These are phyloP conservation scores for Otolemur garnettii DNA, from an alignment of 2,113 vertebrate species.

Conservation along the genomic window DNA sequence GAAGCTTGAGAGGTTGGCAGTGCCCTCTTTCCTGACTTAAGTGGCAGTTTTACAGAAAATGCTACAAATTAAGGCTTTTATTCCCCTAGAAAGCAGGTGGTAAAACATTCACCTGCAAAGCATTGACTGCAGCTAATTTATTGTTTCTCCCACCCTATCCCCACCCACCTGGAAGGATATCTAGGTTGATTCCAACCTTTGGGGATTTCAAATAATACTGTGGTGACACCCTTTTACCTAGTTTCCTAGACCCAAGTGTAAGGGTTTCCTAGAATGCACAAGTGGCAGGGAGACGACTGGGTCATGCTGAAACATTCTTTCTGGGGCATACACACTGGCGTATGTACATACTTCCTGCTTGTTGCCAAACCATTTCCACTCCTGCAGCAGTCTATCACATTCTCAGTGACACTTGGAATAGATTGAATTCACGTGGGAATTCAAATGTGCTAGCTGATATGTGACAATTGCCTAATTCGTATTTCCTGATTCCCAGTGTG, in stretches of 20 bases:
- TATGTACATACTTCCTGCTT: too few species aligned
- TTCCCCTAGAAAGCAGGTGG: too few species aligned
- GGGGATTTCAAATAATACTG: not conserved
- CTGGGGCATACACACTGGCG: not conserved
- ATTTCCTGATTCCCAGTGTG: not conserved
- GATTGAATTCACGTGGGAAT: not conserved
- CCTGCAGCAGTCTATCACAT: fast-evolving
- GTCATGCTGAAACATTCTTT: too few species aligned
- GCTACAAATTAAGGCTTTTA: not conserved
- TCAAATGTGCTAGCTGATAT: not conserved
- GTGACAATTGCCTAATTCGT: fast-evolving
- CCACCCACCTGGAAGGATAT: not conserved
- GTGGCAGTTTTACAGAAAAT: not conserved
- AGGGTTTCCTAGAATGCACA: not conserved
- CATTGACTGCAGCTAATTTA: not conserved
- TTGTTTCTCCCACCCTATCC: not conserved
- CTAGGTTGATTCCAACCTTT: not conserved
- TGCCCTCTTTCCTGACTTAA: not conserved
- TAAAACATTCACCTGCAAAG: not conserved
- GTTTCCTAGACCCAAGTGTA: not conserved
- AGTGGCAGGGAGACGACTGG: not conserved
- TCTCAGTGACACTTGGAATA: not conserved
- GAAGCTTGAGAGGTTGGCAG: fast-evolving
- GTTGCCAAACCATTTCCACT: not conserved
- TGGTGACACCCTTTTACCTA: not conserved